Base-by-base conservation (phyloP, 2,888 invertebrate genomes). In the Chelonus formosanus region DNA sequence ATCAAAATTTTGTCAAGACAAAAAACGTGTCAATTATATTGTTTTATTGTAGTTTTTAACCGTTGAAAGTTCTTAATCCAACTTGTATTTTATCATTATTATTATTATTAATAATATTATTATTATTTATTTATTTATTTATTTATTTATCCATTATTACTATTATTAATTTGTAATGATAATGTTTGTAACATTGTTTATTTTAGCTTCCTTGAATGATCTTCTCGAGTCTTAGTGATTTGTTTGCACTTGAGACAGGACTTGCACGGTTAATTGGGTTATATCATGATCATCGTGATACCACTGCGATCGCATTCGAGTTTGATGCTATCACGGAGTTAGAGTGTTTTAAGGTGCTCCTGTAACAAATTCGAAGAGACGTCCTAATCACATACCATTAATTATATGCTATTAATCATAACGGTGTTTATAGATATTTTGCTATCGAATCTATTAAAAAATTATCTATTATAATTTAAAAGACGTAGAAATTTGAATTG, bases 271-370 rank as follows among this genome's bases (percentile, higher is more conserved):
- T 62, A 66, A 61, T 50, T 62, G 55, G 62, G 58, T 76, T 70
- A 70, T 72, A 75, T 40, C 40, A 73, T 74, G 73, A 73, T 74
- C 72, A 71, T 75, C 74, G 70, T 63, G 74, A 76, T 75, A 75
- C 71, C 73, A 76, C 75, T 75, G 73, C 75, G 74, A 76, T 76
- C 74, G 77, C 75, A 71, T 77, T 77, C 77, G 75, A 73, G 76
- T 78, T 66, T 78, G 76, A 75, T 79, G 80, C 76, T 59, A 78
- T 76, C 78, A 78, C 74, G 75, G 76, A 73, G 74, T 76, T 77
- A 73, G 75, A 74, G 76, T 74, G 73, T 74, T 78, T 82, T 83
- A 83, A 78, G 80, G 81, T 71, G 78, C 78, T 78, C 82, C 83
- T 84, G 79, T 69, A 82, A 84, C 79, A 80, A 72, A 77, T 69